Percentiles rank a stretch among this genome's conserved stretches.
These are phyloP conservation scores for Ancistrus triradiatus DNA, from an alignment of 2,113 vertebrate species.

Conservation along the genomic window DNA sequence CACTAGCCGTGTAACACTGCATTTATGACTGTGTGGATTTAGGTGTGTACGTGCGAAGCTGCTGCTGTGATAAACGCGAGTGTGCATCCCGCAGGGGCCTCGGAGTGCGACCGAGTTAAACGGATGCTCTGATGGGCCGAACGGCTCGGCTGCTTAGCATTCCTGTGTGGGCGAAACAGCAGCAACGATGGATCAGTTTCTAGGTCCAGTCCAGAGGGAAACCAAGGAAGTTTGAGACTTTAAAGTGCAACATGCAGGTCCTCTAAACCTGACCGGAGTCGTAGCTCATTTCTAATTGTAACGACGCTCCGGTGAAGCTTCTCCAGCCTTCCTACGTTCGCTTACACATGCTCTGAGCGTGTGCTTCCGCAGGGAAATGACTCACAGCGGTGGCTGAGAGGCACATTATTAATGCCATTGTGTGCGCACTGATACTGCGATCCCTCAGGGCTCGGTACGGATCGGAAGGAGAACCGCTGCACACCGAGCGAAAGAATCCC, in stretches of 20 bases:
- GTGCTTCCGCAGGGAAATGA: background rate
- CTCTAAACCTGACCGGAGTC: background rate
- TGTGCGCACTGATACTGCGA: slow-evolving; percentile 5
- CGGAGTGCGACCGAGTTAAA: too few species aligned
- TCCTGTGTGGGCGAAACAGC: slow-evolving; percentile 24
- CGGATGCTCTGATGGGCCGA: slow-evolving; percentile 6
- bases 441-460: slow-evolving; percentile 1
- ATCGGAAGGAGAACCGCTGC: slow-evolving; percentile 25
- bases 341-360: background rate
- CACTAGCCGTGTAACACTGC: too few species aligned
- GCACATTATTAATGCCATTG: slow-evolving; percentile 13
- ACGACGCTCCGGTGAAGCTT: background rate
- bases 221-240: background rate
- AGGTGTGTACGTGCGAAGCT: too few species aligned
- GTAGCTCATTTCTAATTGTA: slow-evolving; percentile 14
- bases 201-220: slow-evolving; percentile 8
- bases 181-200: background rate
- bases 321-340: background rate
- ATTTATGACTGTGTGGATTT: too few species aligned
- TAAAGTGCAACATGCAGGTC: background rate
- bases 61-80: too few species aligned
- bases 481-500: background rate
- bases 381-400: slow-evolving; percentile 3
- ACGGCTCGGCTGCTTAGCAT: slow-evolving; percentile 23
- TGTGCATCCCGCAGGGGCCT: too few species aligned